Percentiles rank a stretch among this genome's conserved stretches.
Conservation (phyloP, 2,113 vertebrate species). For the Gila orcuttii region DNA sequence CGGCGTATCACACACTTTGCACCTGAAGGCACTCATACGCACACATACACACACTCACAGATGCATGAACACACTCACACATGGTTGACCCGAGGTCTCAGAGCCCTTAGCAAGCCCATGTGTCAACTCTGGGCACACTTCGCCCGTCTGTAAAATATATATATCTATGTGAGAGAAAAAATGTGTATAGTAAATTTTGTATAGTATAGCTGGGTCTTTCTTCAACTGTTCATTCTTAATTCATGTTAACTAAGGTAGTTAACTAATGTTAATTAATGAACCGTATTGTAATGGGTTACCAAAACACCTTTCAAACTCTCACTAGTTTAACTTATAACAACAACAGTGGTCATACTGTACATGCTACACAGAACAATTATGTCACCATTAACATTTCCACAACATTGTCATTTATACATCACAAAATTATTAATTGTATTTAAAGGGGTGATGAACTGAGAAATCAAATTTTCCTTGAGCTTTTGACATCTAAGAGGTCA, state of each 20-base stretch:
- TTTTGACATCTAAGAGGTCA: too few species aligned
- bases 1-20: slow-evolving; percentile 65
- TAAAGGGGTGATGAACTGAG: too few species aligned
- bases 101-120: slow-evolving; percentile 44
- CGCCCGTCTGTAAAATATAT: slow-evolving; percentile 35
- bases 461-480: too few species aligned
- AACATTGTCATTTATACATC: neutral
- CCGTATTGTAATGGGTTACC: too few species aligned
- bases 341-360: neutral
- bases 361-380: neutral
- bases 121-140: slow-evolving; percentile 47
- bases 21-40: slow-evolving; percentile 69
- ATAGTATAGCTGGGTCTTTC: neutral
- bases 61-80: slow-evolving; percentile 45
- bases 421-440: neutral
- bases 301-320: neutral
- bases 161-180: neutral
- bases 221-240: neutral
- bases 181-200: neutral
- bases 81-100: slow-evolving; percentile 45
- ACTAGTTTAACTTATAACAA: neutral
- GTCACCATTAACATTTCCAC: neutral
- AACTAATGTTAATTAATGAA: too few species aligned
- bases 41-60: slow-evolving; percentile 52
- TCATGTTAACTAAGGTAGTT: too few species aligned